phyloP scores from a whole-genome alignment of 2,888 invertebrate genomes.

The Mythimna ferrago region DNA sequence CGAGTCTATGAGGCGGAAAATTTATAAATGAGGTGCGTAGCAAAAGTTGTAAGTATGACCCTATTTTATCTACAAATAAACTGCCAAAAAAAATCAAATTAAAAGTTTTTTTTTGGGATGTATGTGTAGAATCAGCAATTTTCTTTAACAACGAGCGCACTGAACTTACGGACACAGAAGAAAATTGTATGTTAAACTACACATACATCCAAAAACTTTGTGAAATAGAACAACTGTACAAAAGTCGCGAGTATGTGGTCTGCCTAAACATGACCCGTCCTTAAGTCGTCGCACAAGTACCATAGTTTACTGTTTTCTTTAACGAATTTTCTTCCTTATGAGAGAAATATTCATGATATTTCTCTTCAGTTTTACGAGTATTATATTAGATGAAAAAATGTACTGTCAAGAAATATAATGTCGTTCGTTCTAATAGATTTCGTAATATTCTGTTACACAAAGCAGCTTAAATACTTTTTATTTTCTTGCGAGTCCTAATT shows the following conservation, averaged over 20 bases:
- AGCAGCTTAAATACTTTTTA: constrained; percentile 13
- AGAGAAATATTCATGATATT: constrained; percentile 12
- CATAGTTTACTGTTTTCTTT: not conserved
- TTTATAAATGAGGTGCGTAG: not conserved
- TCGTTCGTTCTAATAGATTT: constrained; percentile 8
- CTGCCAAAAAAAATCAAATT: no score
- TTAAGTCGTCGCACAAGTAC: not conserved
- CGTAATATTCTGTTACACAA: constrained; percentile 11
- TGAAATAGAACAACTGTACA: not conserved
- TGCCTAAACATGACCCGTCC: not conserved
- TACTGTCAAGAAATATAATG: constrained; percentile 10
- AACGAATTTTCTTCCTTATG: not conserved
- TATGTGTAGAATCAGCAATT: no score
- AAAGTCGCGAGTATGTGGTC: not conserved
- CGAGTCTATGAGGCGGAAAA: no score
- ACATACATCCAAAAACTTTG: no score
- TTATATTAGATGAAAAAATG: constrained; percentile 1
- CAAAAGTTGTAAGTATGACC: not conserved
- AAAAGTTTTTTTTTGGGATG: no score
- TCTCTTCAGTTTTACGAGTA: not conserved
- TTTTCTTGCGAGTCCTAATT: constrained; percentile 14
- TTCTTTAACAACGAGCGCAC: no score
- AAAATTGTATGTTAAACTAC: no score
- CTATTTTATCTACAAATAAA: not conserved
- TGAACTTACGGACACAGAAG: no score